Base-by-base conservation (phyloP, 2,113 vertebrate genomes). In the Grammomys dolichurus region DNA sequence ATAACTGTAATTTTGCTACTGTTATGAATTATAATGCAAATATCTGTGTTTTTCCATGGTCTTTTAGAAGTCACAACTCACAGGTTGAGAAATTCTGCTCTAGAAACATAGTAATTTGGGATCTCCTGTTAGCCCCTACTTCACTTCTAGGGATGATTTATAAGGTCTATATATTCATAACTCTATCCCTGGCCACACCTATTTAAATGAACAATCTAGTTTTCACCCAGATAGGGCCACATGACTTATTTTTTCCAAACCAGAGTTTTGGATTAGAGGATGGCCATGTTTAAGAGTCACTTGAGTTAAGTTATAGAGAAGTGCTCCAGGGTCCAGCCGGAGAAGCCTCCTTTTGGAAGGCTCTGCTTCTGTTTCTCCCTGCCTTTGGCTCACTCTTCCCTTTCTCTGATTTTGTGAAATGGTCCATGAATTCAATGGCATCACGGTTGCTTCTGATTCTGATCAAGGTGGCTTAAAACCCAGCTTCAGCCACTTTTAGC, bases 381-480 rank as follows among this genome's bases (percentile, higher is more conserved):
- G 43, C 22, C 72, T 33, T 11, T n/a, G 89, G 65, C 48, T 87
- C n/a, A 65, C 40, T 65, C 56, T 93, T 93, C 11, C 89, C 13
- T 84, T 90, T 43, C 76, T 95, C n/a, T 8, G 4, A 87, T 91
- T 93, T 96, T 17, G 31, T 81, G 40, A 94, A 93, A 56, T 65
- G 76, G 11, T n/a, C 48, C 76, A 76, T 31, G 26, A 86, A 91
- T 91, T 86, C 89, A 33, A 80, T 85, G 31, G 87, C 48, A 85
- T 72, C n/a, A 40, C 67, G 43, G 78, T 24, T 89, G 26, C 48
- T 82, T 87, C 54, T 78, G 26, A 91, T 96, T 96, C 89, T 91
- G 65, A 7, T 81, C 58, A 89, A 95, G 28, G 7, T 81, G 72
- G 43, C 58, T 75, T 43, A 16, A 75, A 89, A 65, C 46, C 95